Evolutionary conservation across 2,113 vertebrate species (phyloP).

Genomic region (human (Homo sapiens)): GRCh38 chr5:103199001-103199500

Average conservation of each 20-base stretch:
- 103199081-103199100: neutral
- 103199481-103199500: neutral
- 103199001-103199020: neutral
- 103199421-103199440: neutral
- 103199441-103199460: neutral
- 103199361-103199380: conserved; percentile 17
- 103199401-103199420: neutral
- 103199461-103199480: neutral
- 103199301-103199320: conserved; percentile 4
- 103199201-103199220: neutral
- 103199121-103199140: neutral
- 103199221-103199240: neutral
- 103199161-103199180: neutral
- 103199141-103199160: neutral
- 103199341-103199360: neutral
- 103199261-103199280: neutral
- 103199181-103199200: neutral
- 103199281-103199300: neutral
- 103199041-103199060: neutral
- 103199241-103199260: neutral
- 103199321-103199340: neutral
- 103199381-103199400: neutral
- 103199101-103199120: neutral
- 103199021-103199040: neutral
- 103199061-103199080: neutral